Evolutionary conservation across 2,888 invertebrate genomes (phyloP).

Genomic region (Drosophila fungiperda): DNA sequence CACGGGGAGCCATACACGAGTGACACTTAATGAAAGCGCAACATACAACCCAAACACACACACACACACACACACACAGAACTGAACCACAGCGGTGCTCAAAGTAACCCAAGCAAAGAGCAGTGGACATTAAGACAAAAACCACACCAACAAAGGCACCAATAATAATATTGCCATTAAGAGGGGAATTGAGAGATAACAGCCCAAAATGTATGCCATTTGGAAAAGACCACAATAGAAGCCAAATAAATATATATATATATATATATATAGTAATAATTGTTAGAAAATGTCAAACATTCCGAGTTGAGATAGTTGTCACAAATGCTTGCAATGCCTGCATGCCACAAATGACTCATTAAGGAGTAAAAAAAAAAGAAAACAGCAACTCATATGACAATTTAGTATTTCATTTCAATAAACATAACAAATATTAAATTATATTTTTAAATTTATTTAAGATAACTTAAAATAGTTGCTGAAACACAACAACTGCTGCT

Average conservation of each 20-base stretch:
- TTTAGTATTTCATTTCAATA: slow-evolving; percentile 9
- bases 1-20: slow-evolving; percentile 75
- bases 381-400: background rate
- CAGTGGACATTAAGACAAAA: slow-evolving; percentile 22
- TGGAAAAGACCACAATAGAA: background rate
- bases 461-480: background rate
- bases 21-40: slow-evolving; percentile 80
- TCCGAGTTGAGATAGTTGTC: background rate
- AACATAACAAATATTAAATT: background rate
- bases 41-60: slow-evolving; percentile 51
- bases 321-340: slow-evolving; percentile 33
- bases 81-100: slow-evolving; percentile 47
- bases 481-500: background rate
- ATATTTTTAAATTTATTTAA: background rate
- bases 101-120: slow-evolving; percentile 41
- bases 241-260: background rate
- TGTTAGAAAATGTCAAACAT: slow-evolving; percentile 10
- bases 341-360: slow-evolving; percentile 8
- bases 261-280: background rate
- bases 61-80: slow-evolving; percentile 11
- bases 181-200: slow-evolving; percentile 71
- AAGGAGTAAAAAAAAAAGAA: background rate
- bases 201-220: slow-evolving; percentile 21
- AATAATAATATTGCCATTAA: slow-evolving; percentile 76
- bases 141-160: slow-evolving; percentile 31